Percentiles rank a stretch among this genome's conserved stretches.
phyloP scores from a whole-genome alignment of 2,888 invertebrate species.

The Stegophylla sp. region DNA sequence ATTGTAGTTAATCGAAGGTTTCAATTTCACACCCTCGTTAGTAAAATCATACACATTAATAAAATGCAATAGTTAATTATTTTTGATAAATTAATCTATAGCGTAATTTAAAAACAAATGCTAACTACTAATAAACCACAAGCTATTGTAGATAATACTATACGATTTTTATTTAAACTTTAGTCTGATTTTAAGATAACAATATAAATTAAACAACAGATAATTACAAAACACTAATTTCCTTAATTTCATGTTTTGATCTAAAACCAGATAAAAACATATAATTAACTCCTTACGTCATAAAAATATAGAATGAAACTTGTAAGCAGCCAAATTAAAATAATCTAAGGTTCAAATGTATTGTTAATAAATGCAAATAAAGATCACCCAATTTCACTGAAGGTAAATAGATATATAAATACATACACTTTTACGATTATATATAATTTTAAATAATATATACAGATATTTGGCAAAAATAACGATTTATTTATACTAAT shows the following conservation, averaged over 20 bases:
- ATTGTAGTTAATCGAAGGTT: too few species aligned
- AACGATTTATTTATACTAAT: too few species aligned
- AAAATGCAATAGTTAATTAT: too few species aligned
- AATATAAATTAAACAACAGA: constrained; percentile 12
- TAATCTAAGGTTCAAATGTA: too few species aligned
- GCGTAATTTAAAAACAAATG: background rate
- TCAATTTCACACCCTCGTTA: too few species aligned
- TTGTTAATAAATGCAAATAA: background rate
- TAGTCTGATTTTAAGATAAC: background rate
- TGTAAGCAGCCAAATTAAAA: background rate
- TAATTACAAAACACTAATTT: background rate
- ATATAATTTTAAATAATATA: too few species aligned
- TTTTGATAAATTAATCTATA: too few species aligned
- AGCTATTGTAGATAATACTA: background rate
- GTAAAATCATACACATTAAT: too few species aligned
- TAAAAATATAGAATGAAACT: background rate
- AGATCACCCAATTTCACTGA: background rate
- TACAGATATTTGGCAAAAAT: too few species aligned
- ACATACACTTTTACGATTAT: too few species aligned
- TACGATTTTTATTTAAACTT: background rate
- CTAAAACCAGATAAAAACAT: constrained; percentile 12
- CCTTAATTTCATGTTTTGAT: constrained; percentile 11
- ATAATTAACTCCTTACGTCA: background rate
- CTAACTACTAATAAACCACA: background rate
- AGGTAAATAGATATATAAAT: too few species aligned